A percentile compares a stretch with the other conserved stretches of the same genome.
Evolutionary conservation across 2,888 invertebrate species (phyloP).

Genomic region (Orthosia cruda): DNA sequence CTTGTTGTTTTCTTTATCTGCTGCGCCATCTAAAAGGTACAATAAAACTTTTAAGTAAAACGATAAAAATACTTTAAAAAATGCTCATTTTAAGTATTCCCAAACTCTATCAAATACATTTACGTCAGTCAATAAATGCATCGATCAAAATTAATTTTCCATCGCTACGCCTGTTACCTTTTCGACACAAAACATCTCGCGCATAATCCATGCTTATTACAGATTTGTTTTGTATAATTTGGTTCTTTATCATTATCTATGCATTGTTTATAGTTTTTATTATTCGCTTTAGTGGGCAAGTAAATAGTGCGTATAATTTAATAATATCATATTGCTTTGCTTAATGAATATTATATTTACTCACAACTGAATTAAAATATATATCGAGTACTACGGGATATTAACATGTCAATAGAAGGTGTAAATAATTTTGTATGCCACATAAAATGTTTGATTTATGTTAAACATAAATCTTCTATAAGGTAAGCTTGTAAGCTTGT

Average conservation of each 20-base stretch:
- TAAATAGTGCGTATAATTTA: constrained; percentile 39
- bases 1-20: no score
- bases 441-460: constrained; percentile 7
- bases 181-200: constrained; percentile 7
- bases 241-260: constrained; percentile 18
- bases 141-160: constrained; percentile 2
- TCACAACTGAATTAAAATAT: constrained; percentile 8
- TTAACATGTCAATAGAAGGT: neutral
- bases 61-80: no score
- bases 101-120: neutral
- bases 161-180: neutral
- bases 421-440: neutral
- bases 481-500: no score
- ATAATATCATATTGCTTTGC: constrained; percentile 17
- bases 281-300: constrained; percentile 34
- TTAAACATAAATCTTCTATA: neutral
- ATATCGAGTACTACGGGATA: neutral
- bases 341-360: constrained; percentile 23
- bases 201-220: constrained; percentile 25
- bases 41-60: neutral
- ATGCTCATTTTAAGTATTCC: no score
- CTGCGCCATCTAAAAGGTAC: neutral
- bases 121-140: neutral
- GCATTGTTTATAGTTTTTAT: constrained; percentile 8
- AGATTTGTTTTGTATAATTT: constrained; percentile 46